Evolutionary conservation across 2,113 vertebrate genomes (phyloP).

Genomic region (Triplophysa siluroides): DNA sequence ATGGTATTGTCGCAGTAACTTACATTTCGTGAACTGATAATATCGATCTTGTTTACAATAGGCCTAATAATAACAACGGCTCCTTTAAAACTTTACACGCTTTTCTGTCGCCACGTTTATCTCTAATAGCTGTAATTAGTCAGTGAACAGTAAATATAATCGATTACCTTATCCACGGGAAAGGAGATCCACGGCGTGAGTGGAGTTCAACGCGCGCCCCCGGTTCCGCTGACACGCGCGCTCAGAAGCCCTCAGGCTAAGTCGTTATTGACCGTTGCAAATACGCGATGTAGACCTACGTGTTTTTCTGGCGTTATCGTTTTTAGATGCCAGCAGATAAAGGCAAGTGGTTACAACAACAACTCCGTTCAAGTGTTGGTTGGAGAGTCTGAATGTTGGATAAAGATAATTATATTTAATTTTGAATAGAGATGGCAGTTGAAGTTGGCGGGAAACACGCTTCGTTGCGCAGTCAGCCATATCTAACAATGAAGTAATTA

Average conservation of each 20-base stretch:
- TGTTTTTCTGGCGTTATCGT: not conserved
- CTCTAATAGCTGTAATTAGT: not conserved
- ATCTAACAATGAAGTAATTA: no score
- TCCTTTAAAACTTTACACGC: not conserved
- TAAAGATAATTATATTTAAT: not conserved
- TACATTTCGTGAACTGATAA: no score
- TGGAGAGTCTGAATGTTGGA: not conserved
- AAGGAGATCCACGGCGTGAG: not conserved
- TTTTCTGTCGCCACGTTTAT: not conserved
- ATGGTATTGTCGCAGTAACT: no score
- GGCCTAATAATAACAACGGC: no score
- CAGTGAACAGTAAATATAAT: not conserved
- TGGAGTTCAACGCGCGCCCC: not conserved
- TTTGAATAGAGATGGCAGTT: no score
- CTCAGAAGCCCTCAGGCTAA: no score
- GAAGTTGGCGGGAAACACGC: no score
- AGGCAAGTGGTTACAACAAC: not conserved
- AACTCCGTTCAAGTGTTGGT: not conserved
- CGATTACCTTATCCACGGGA: not conserved
- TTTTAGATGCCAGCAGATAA: not conserved
- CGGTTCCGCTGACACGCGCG: no score
- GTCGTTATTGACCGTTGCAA: no score
- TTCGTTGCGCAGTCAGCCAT: no score
- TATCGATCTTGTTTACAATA: no score
- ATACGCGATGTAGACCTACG: not conserved